Evolutionary conservation across 2,888 invertebrate genomes (phyloP).

Genomic region (Leptinotarsa peninsularis): DNA sequence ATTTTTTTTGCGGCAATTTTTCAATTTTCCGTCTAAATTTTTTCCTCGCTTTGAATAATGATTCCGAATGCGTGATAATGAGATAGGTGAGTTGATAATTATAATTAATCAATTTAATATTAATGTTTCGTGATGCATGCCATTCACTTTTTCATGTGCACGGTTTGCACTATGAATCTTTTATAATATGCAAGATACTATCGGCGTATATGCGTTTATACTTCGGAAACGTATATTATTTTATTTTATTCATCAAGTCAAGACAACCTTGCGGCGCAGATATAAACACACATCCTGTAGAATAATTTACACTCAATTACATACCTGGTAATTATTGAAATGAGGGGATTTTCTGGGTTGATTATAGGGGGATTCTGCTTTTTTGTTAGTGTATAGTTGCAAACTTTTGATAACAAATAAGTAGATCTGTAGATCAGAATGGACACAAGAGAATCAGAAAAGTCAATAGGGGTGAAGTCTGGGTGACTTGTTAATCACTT

Average conservation of each 20-base stretch:
- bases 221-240: slow-evolving; percentile 31
- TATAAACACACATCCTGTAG: slow-evolving; percentile 29
- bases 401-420: neutral
- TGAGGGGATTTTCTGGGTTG: slow-evolving; percentile 6
- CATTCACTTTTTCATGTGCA: slow-evolving; percentile 30
- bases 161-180: slow-evolving; percentile 29
- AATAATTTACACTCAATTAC: slow-evolving; percentile 23
- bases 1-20: neutral
- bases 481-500: no score
- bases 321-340: slow-evolving; percentile 6
- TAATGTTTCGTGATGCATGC: slow-evolving; percentile 39
- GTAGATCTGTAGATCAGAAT: neutral
- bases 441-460: neutral
- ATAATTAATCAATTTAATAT: slow-evolving; percentile 45
- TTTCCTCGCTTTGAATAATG: slow-evolving; percentile 22
- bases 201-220: slow-evolving; percentile 32
- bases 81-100: slow-evolving; percentile 32
- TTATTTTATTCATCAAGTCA: slow-evolving; percentile 29
- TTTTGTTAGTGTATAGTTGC: neutral
- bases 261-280: slow-evolving; percentile 25
- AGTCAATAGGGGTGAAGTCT: no score
- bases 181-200: slow-evolving; percentile 35
- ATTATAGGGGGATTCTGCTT: neutral
- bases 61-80: slow-evolving; percentile 37
- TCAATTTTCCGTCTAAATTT: slow-evolving; percentile 27